phyloP scores from a whole-genome alignment of 1,140 invertebrate genomes.

The Mizuhopecten yessoensis region DNA sequence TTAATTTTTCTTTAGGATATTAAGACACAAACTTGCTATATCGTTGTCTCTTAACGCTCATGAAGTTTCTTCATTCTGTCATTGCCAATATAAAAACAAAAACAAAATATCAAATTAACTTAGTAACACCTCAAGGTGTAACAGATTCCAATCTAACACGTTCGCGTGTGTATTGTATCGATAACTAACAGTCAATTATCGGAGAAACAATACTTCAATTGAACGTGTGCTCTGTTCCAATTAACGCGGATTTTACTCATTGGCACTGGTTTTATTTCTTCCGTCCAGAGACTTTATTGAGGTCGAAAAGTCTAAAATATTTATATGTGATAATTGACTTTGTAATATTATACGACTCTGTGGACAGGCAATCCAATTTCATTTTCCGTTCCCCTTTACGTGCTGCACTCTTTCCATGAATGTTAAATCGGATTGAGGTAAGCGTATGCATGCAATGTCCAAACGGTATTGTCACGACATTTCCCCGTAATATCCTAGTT shows the following conservation, averaged over 20 bases:
- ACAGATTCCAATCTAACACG: background rate
- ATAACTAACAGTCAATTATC: background rate
- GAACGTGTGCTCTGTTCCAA: background rate
- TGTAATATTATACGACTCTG: background rate
- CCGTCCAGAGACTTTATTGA: background rate
- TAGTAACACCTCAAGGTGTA: background rate
- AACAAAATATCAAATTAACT: background rate
- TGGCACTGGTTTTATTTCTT: background rate
- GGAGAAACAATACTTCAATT: constrained; percentile 12
- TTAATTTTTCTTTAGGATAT: background rate
- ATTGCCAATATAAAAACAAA: no score
- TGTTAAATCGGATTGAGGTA: constrained; percentile 27
- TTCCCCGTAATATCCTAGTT: constrained; percentile 1
- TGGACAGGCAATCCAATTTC: background rate
- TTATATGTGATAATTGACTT: constrained; percentile 3
- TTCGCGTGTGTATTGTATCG: background rate
- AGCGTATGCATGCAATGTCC: background rate
- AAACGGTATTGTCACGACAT: constrained; percentile 17
- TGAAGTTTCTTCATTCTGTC: no score
- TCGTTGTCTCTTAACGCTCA: no score
- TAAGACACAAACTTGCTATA: no score
- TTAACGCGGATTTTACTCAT: background rate
- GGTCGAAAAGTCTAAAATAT: constrained; percentile 22
- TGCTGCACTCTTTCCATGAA: background rate
- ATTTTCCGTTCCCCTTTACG: background rate